Conservation (phyloP, 2,888 invertebrate species). For the Mongoloraphidia duomilia region DNA sequence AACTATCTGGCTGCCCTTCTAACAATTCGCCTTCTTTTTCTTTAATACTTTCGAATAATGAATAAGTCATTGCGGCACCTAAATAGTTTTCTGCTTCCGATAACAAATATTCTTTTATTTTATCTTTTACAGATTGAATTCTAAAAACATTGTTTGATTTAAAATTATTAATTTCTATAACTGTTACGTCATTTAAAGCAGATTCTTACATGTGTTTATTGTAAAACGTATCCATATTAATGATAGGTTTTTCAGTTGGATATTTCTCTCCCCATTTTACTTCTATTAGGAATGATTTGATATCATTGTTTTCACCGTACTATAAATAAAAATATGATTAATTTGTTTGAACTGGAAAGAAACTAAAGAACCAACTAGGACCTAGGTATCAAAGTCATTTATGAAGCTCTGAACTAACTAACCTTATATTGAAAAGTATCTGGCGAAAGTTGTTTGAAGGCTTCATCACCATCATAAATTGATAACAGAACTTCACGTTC, state of each 20-base stretch:
- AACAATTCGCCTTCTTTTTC: slow-evolving; percentile 63
- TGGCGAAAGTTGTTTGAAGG: slow-evolving; percentile 65
- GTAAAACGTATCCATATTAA: slow-evolving; percentile 84
- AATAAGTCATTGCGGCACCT: slow-evolving; percentile 89
- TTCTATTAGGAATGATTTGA: slow-evolving; percentile 75
- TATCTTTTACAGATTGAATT: slow-evolving; percentile 51
- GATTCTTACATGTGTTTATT: slow-evolving; percentile 75
- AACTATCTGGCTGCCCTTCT: slow-evolving; percentile 48
- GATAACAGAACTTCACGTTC: slow-evolving; percentile 83
- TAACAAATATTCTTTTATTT: slow-evolving; percentile 43
- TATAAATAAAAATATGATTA: slow-evolving; percentile 28
- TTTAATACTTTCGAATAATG: slow-evolving; percentile 80
- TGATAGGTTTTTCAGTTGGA: slow-evolving; percentile 64
- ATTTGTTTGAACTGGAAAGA: slow-evolving; percentile 3
- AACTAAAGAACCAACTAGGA: no score
- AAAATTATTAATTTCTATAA: not conserved
- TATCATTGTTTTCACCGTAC: slow-evolving; percentile 67
- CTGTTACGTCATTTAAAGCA: not conserved
- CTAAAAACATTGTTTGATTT: slow-evolving; percentile 28
- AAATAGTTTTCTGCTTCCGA: slow-evolving; percentile 68
- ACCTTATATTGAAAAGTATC: slow-evolving; percentile 88
- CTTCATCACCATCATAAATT: slow-evolving; percentile 86
- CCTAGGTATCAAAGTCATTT: not conserved
- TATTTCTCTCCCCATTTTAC: slow-evolving; percentile 77
- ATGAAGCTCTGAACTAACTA: slow-evolving; percentile 13